These are phyloP conservation scores for Nomada fucata DNA, from an alignment of 2,888 invertebrate species.

Conservation along the genomic window DNA sequence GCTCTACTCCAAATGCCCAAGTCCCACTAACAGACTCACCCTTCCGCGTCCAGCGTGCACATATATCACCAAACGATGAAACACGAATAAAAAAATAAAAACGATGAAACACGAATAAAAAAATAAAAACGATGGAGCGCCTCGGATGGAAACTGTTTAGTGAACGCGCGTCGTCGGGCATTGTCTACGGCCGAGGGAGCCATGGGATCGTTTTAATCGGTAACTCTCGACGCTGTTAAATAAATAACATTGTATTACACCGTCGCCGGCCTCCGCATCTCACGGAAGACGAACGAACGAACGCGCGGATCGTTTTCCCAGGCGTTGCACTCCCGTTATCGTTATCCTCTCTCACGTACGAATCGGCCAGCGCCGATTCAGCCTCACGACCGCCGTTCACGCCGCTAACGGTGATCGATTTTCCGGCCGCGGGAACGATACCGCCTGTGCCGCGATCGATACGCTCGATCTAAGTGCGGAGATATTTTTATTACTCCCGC, in stretches of 20 bases:
- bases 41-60: too few relatives aligned
- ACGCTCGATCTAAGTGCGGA: neutral
- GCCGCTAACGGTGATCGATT: slow-evolving; percentile 57
- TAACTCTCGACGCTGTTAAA: slow-evolving; percentile 48
- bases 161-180: slow-evolving; percentile 26
- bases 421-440: slow-evolving; percentile 46
- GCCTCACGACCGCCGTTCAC: slow-evolving; percentile 32
- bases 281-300: slow-evolving; percentile 70
- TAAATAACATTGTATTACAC: slow-evolving; percentile 66
- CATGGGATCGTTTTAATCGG: slow-evolving; percentile 60
- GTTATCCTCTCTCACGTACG: slow-evolving; percentile 73
- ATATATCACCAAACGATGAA: slow-evolving; percentile 31
- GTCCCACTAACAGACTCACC: too few relatives aligned
- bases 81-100: slow-evolving; percentile 12
- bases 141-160: neutral
- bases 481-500: neutral
- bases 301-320: slow-evolving; percentile 71
- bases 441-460: neutral
- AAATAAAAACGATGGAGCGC: slow-evolving; percentile 19
- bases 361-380: slow-evolving; percentile 64
- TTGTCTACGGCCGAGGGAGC: neutral
- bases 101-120: neutral
- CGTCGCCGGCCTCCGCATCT: slow-evolving; percentile 57
- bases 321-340: slow-evolving; percentile 74
- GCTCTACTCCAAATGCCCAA: too few relatives aligned